These are phyloP conservation scores for Naja naja DNA, from an alignment of 2,113 vertebrate genomes.

Conservation along the genomic window DNA sequence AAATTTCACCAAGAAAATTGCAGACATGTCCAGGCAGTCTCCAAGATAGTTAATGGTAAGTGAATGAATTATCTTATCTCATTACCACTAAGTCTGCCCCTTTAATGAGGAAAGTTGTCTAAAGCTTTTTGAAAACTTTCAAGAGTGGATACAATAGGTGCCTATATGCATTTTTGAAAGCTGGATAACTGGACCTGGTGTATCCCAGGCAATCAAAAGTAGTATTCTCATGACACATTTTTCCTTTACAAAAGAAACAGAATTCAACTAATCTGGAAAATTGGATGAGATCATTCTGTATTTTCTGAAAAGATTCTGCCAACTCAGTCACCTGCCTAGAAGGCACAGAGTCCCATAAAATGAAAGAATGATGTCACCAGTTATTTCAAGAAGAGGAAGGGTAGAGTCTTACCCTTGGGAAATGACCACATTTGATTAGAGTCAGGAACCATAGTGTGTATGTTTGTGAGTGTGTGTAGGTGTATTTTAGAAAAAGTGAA, in stretches of 20 bases:
- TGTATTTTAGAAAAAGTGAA: constrained; percentile 64
- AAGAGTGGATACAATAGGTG: background rate
- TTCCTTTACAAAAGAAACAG: constrained; percentile 49
- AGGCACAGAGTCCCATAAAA: constrained; percentile 15
- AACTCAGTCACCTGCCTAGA: constrained; percentile 41
- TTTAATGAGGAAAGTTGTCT: background rate
- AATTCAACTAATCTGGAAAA: constrained; percentile 30
- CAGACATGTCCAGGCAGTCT: background rate
- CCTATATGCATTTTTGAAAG: background rate
- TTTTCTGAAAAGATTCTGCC: constrained; percentile 21
- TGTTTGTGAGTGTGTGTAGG: constrained; percentile 1
- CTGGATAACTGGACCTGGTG: background rate
- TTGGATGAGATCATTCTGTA: constrained; percentile 18
- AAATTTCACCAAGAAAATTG: background rate
- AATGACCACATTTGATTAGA: constrained; percentile 65
- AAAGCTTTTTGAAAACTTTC: background rate
- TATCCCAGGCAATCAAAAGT: background rate
- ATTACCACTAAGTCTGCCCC: background rate
- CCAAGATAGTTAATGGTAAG: background rate
- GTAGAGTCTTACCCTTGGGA: constrained; percentile 57
- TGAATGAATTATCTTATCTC: background rate
- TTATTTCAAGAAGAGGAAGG: constrained; percentile 75
- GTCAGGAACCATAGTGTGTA: constrained; percentile 59
- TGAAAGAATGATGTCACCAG: constrained; percentile 62
- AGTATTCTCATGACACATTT: background rate